These are phyloP conservation scores for Zaprionus kolodkinae DNA, from an alignment of 1,140 invertebrate genomes.

Conservation along the genomic window DNA sequence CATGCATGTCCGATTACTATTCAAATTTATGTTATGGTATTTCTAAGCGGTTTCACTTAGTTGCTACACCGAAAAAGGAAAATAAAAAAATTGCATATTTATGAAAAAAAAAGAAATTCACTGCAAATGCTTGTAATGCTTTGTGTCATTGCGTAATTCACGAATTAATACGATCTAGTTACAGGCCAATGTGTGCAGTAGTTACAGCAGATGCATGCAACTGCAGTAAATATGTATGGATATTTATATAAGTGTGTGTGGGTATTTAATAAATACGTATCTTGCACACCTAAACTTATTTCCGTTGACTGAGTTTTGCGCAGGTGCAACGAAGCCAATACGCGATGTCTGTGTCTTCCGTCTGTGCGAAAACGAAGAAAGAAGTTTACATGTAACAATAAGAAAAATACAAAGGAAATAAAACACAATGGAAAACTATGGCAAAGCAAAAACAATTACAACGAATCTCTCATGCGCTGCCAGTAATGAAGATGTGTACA, in stretches of 20 bases:
- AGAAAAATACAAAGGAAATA: constrained; percentile 46
- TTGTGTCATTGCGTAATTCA: constrained; percentile 49
- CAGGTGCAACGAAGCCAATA: constrained; percentile 38
- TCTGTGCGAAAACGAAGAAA: constrained; percentile 55
- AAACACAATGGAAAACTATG: constrained; percentile 50
- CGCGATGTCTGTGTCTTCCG: constrained; percentile 59
- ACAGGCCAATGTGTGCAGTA: neutral
- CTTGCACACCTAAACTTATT: constrained; percentile 58
- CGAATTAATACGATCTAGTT: constrained; percentile 31
- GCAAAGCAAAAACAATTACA: constrained; percentile 30
- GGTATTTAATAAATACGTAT: constrained; percentile 52
- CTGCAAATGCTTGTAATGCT: constrained; percentile 9
- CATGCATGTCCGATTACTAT: constrained; percentile 33
- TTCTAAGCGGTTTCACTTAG: neutral
- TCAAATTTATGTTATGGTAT: constrained; percentile 35
- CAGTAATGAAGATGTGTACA: neutral
- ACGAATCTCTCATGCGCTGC: constrained; percentile 49
- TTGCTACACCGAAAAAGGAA: no score
- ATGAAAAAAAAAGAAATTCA: neutral
- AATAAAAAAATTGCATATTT: constrained; percentile 3
- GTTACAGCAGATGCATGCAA: constrained; percentile 20
- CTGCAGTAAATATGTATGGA: constrained; percentile 2
- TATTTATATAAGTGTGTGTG: constrained; percentile 34
- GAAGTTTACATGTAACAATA: constrained; percentile 61
- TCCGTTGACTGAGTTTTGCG: constrained; percentile 78